phyloP scores from a whole-genome alignment of 1,140 invertebrate species.

The Achroia grisella region DNA sequence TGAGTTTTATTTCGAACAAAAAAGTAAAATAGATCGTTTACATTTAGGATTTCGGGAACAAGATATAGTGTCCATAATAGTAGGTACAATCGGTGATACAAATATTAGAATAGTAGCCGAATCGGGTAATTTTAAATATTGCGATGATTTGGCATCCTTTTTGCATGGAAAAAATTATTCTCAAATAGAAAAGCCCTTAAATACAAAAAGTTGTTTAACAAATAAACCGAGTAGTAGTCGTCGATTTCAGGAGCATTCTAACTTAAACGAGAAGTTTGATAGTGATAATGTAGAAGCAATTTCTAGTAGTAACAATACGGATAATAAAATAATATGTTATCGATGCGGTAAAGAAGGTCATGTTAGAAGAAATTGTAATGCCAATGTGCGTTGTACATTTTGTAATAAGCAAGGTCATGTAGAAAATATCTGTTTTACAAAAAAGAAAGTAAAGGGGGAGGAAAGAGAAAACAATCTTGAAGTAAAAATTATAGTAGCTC shows the following conservation, averaged over 20 bases:
- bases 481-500: slow-evolving; percentile 6
- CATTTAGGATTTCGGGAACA: slow-evolving; percentile 4
- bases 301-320: not conserved
- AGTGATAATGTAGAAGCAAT: not conserved
- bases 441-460: slow-evolving; percentile 6
- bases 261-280: too few relatives aligned
- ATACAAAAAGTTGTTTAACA: not conserved
- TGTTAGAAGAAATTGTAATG: too few relatives aligned
- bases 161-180: slow-evolving; percentile 4
- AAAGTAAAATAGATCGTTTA: slow-evolving; percentile 5
- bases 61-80: slow-evolving; percentile 13
- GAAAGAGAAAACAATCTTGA: slow-evolving; percentile 7
- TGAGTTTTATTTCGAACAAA: slow-evolving; percentile 23
- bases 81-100: slow-evolving; percentile 10
- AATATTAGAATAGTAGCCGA: slow-evolving; percentile 7
- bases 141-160: slow-evolving; percentile 10
- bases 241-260: too few relatives aligned
- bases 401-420: slow-evolving; percentile 11
- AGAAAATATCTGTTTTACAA: slow-evolving; percentile 7
- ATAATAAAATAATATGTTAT: not conserved
- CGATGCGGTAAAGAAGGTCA: too few relatives aligned
- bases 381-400: too few relatives aligned
- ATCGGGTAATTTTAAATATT: slow-evolving; percentile 7
- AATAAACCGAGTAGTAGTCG: not conserved
- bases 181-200: not conserved